Evolutionary conservation across 2,113 vertebrate genomes (phyloP).

Genomic region (Vimba vimba): DNA sequence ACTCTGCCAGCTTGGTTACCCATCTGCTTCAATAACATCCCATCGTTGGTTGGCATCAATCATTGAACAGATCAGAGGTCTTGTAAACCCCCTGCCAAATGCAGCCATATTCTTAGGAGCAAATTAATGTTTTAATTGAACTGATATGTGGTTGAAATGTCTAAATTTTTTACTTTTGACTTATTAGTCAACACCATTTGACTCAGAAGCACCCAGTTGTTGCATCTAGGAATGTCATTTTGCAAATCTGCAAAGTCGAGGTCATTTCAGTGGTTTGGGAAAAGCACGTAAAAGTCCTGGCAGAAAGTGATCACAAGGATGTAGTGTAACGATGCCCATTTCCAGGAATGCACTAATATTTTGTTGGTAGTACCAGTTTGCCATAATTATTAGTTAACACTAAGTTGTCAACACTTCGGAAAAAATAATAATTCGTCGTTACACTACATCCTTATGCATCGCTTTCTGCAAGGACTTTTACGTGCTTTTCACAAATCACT

Average conservation of each 20-base stretch:
- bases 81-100: not conserved
- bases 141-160: constrained; percentile 58
- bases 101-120: not conserved
- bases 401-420: no score
- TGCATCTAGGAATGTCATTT: constrained; percentile 77
- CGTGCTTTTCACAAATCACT: no score
- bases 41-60: constrained; percentile 84
- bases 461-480: no score
- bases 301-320: no score
- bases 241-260: constrained; percentile 67
- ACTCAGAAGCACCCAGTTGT: constrained; percentile 36
- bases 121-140: not conserved
- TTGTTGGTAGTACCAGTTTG: no score
- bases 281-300: no score
- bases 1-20: constrained; percentile 77
- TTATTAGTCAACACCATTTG: constrained; percentile 73
- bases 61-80: constrained; percentile 71
- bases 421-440: no score
- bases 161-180: constrained; percentile 68
- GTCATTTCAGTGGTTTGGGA: no score
- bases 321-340: no score
- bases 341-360: no score
- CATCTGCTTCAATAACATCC: constrained; percentile 78
- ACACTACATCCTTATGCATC: no score
- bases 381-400: no score